A percentile compares a stretch with the other conserved stretches of the same genome.
These are phyloP conservation scores for Ormyrus pomaceus DNA, from an alignment of 2,888 invertebrate genomes.

Conservation along the genomic window DNA sequence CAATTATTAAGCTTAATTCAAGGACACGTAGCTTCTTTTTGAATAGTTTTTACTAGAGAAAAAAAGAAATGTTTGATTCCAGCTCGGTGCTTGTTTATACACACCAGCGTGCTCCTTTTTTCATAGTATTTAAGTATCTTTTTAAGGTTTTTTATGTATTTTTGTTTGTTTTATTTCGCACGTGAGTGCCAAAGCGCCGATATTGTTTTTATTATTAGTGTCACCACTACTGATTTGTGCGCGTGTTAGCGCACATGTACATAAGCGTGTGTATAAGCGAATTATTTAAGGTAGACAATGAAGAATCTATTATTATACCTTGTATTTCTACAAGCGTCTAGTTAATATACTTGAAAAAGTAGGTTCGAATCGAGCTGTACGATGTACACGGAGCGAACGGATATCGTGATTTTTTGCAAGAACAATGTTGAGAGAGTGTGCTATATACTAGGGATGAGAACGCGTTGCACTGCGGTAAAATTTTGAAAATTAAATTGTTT, in stretches of 20 bases:
- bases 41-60: constrained; percentile 21
- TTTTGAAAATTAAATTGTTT: background rate
- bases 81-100: constrained; percentile 41
- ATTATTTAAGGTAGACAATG: constrained; percentile 53
- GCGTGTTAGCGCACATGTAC: constrained; percentile 48
- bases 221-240: constrained; percentile 39
- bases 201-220: constrained; percentile 42
- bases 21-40: constrained; percentile 43
- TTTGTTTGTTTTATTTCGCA: constrained; percentile 20
- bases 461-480: background rate
- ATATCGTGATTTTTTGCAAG: constrained; percentile 31
- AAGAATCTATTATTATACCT: constrained; percentile 48
- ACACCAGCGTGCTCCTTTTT: constrained; percentile 32
- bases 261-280: constrained; percentile 56
- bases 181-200: constrained; percentile 33
- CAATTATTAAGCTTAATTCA: constrained; percentile 35
- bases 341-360: constrained; percentile 28
- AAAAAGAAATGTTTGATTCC: constrained; percentile 32
- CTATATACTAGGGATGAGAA: too few species aligned
- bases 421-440: background rate
- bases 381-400: constrained; percentile 29
- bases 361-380: constrained; percentile 34
- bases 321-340: constrained; percentile 54
- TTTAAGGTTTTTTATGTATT: constrained; percentile 15
- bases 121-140: background rate